phyloP scores from a whole-genome alignment of 1,140 invertebrate species.

The Drosophila pseudoobscura region DNA sequence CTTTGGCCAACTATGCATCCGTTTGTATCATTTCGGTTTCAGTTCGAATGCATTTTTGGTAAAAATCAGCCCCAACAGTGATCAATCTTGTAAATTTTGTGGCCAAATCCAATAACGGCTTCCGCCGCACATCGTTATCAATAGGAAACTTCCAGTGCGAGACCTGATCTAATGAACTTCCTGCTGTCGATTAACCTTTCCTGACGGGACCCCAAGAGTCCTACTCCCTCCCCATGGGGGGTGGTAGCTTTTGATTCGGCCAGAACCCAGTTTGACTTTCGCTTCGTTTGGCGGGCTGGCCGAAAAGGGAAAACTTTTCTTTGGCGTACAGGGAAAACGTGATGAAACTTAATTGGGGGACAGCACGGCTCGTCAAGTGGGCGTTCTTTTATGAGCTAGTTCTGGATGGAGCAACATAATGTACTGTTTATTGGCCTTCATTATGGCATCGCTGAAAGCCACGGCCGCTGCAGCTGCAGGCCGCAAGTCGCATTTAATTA shows the following conservation, averaged over 20 bases:
- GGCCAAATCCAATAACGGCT: constrained; percentile 38
- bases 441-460: constrained; percentile 47
- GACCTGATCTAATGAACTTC: constrained; percentile 73
- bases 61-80: neutral
- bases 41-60: constrained; percentile 30
- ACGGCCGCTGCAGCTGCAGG: constrained; percentile 36
- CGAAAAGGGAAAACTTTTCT: constrained; percentile 46
- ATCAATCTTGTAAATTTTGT: constrained; percentile 10
- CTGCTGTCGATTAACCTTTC: constrained; percentile 63
- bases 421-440: constrained; percentile 63
- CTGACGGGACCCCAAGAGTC: constrained; percentile 30
- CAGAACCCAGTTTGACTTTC: constrained; percentile 49
- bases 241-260: constrained; percentile 31
- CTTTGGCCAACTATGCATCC: constrained; percentile 30
- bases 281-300: constrained; percentile 57
- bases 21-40: constrained; percentile 6
- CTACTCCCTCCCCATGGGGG: neutral
- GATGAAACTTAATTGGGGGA: constrained; percentile 71
- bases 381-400: constrained; percentile 50
- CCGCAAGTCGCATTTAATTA: constrained; percentile 68
- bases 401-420: constrained; percentile 31
- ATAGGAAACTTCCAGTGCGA: neutral
- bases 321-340: constrained; percentile 65
- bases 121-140: constrained; percentile 56
- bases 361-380: constrained; percentile 13